phyloP scores from a whole-genome alignment of 2,113 vertebrate genomes.

The Xiphophorus couchianus region DNA sequence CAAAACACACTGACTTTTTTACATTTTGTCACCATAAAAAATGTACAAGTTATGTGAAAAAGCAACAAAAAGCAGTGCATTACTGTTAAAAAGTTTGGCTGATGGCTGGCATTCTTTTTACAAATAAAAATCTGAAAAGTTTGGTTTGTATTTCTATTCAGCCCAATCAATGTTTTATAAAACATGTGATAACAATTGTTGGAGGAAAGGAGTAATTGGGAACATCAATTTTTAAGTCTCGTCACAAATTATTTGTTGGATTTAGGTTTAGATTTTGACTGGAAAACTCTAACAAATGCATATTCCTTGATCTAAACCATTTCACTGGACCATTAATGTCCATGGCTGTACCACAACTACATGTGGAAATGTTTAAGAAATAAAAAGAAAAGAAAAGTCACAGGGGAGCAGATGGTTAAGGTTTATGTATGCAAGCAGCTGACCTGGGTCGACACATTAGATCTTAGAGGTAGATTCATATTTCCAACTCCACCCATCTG shows the following conservation, averaged over 20 bases:
- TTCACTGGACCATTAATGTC: no score
- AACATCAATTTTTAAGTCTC: no score
- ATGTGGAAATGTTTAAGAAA: no score
- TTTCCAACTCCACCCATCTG: conserved; percentile 92
- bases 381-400: not conserved
- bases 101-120: not conserved
- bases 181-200: not conserved
- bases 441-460: conserved; percentile 93
- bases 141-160: not conserved
- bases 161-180: not conserved
- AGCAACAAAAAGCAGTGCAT: no score
- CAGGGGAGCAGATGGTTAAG: not conserved
- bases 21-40: not conserved
- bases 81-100: not conserved
- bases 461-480: conserved; percentile 94
- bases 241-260: not conserved
- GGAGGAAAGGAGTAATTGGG: not conserved
- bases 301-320: no score
- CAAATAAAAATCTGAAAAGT: not conserved
- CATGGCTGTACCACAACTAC: no score
- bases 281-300: not conserved
- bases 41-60: no score
- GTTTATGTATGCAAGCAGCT: conserved; percentile 37
- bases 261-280: not conserved
- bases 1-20: not conserved